Evolutionary conservation across 2,113 vertebrate species (phyloP).

Genomic region (Platysteira castanea): DNA sequence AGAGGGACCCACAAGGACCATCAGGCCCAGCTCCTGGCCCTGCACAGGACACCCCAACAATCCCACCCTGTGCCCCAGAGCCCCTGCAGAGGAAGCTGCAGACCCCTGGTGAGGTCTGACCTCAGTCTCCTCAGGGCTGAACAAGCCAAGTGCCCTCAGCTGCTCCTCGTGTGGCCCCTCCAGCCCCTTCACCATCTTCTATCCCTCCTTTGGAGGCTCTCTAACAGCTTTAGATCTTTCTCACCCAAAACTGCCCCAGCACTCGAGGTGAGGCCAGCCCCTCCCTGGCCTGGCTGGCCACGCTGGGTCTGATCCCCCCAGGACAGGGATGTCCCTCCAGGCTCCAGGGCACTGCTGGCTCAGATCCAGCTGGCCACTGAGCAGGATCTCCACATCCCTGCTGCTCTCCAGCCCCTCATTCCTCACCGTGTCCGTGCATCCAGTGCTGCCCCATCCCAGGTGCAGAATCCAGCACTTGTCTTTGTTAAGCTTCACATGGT

Average conservation of each 20-base stretch:
- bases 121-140: not conserved
- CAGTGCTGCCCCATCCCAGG: not conserved
- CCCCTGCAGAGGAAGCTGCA: not conserved
- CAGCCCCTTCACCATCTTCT: not conserved
- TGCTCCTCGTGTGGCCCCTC: not conserved
- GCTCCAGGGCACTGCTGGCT: not conserved
- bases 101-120: rapidly evolving
- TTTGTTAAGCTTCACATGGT: not conserved
- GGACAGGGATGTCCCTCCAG: not conserved
- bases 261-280: not conserved
- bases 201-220: not conserved
- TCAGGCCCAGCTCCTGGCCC: not conserved
- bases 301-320: not conserved
- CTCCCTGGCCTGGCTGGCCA: not conserved
- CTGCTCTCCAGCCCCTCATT: not conserved
- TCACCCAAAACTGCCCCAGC: not conserved
- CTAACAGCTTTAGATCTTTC: not conserved
- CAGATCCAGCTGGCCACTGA: rapidly evolving
- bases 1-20: not conserved
- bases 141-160: not conserved
- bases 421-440: rapidly evolving
- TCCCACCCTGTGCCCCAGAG: not conserved
- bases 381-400: not conserved
- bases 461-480: not conserved
- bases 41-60: not conserved